Evolutionary conservation across 1,140 invertebrate species (phyloP).

Genomic region (Drosophila setifemur): DNA sequence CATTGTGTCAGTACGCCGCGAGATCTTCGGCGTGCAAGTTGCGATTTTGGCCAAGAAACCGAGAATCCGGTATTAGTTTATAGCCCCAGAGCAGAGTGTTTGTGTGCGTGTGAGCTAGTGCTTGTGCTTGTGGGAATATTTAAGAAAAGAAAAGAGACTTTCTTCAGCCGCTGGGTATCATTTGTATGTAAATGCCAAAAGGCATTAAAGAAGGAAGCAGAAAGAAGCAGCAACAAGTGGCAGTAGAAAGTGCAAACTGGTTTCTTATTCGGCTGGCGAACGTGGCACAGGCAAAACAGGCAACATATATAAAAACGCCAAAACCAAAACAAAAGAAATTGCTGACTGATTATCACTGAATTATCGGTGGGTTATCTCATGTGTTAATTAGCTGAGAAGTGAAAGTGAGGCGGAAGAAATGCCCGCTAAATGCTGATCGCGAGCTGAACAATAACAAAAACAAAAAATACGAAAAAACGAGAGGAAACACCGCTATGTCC

Average conservation of each 20-base stretch:
- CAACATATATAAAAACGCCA: not conserved
- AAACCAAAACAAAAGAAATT: slow-evolving; percentile 1
- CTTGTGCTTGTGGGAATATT: slow-evolving; percentile 41
- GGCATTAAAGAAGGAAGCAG: slow-evolving; percentile 24
- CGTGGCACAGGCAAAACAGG: slow-evolving; percentile 43
- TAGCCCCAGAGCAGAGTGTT: not conserved
- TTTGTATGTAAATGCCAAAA: slow-evolving; percentile 52
- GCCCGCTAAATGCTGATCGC: slow-evolving; percentile 13
- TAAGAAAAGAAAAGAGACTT: slow-evolving; percentile 45
- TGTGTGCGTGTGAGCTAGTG: slow-evolving; percentile 2
- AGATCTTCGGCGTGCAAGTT: slow-evolving; percentile 61
- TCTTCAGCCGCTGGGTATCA: slow-evolving; percentile 47
- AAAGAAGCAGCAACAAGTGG: slow-evolving; percentile 27
- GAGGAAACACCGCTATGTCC: slow-evolving; percentile 45
- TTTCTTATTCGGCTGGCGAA: slow-evolving; percentile 32
- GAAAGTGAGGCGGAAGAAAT: slow-evolving; percentile 47
- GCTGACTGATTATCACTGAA: slow-evolving; percentile 10
- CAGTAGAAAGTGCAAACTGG: slow-evolving; percentile 59
- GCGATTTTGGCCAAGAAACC: slow-evolving; percentile 9
- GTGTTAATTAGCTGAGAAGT: slow-evolving; percentile 37
- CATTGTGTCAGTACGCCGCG: slow-evolving; percentile 47
- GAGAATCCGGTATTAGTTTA: slow-evolving; percentile 25
- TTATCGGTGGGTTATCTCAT: slow-evolving; percentile 20
- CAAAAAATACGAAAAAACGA: not conserved
- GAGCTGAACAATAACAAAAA: slow-evolving; percentile 18